phyloP scores from a whole-genome alignment of 2,797 vertebrate genomes.

The Oryzias dopingdopingensis region DNA sequence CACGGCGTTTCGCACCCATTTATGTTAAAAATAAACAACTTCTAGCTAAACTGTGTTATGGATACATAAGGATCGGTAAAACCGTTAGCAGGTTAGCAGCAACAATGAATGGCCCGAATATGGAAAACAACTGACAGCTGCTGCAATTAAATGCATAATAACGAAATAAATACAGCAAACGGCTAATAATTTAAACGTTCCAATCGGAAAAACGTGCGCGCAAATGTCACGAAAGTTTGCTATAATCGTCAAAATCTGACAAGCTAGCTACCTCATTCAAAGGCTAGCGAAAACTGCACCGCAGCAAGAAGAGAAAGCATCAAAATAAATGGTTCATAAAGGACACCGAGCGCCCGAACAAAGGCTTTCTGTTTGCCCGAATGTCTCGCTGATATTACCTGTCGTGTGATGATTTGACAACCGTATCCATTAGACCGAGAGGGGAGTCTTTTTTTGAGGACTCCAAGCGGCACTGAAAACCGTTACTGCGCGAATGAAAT shows the following conservation, averaged over 20 bases:
- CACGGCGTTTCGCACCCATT: no score
- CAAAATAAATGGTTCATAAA: neutral
- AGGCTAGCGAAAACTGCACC: neutral
- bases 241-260: neutral
- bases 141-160: no score
- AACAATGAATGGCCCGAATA: no score
- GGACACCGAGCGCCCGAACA: neutral
- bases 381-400: constrained; percentile 56
- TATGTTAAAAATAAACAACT: no score
- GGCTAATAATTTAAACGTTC: no score
- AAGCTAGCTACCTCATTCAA: neutral
- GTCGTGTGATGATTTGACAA: constrained; percentile 80
- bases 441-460: constrained; percentile 62
- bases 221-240: neutral
- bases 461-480: constrained; percentile 26
- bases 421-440: constrained; percentile 76
- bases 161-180: neutral
- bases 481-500: constrained; percentile 78
- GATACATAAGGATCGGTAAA: no score
- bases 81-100: no score
- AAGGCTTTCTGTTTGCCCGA: neutral
- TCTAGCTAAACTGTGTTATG: no score
- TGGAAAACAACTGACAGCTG: no score
- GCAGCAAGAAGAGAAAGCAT: neutral
- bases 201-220: neutral